These are phyloP conservation scores for Tonatia bakeri DNA, from an alignment of 2,113 vertebrate species.

Conservation along the genomic window DNA sequence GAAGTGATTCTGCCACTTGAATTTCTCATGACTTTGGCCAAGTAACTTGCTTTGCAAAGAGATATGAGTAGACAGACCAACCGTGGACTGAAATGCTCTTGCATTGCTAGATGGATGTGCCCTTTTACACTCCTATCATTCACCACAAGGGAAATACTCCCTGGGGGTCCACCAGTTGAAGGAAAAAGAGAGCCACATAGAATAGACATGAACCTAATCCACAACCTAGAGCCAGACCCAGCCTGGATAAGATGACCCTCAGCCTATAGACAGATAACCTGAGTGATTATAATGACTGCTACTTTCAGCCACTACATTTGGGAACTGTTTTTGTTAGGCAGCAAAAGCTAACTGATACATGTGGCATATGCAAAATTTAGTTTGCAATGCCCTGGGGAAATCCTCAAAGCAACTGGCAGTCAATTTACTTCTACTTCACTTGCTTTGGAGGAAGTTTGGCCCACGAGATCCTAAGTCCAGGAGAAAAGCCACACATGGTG, in stretches of 20 bases:
- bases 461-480: neutral
- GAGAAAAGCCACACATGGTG: neutral
- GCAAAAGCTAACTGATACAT: neutral
- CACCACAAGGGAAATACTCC: neutral
- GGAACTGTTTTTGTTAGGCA: neutral
- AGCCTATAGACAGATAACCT: neutral
- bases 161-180: neutral
- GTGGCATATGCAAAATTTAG: neutral
- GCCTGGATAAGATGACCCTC: neutral
- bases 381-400: neutral
- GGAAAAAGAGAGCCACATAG: neutral
- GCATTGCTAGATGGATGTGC: rapidly evolving
- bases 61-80: neutral
- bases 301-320: neutral
- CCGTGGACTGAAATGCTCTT: neutral
- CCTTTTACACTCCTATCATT: neutral
- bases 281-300: neutral
- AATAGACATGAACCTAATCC: neutral
- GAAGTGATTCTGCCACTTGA: neutral
- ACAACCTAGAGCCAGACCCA: neutral
- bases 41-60: neutral
- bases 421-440: neutral
- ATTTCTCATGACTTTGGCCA: neutral
- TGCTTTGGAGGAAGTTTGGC: neutral
- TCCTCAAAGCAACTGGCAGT: neutral